phyloP scores from a whole-genome alignment of 2,113 vertebrate genomes.

The Dendrocopos noguchii region DNA sequence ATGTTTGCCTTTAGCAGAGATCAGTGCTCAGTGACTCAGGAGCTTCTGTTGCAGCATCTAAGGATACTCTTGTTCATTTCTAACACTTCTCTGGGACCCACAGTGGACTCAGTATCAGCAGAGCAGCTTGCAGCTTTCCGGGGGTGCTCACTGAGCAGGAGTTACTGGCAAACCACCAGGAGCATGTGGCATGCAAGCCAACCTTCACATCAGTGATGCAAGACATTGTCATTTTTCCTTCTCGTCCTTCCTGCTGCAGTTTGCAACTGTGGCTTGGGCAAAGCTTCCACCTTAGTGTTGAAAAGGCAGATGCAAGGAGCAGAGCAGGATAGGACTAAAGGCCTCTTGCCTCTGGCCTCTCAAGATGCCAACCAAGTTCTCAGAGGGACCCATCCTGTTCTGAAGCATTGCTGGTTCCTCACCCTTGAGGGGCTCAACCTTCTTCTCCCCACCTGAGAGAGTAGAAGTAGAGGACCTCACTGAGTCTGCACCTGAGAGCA shows the following conservation, averaged over 20 bases:
- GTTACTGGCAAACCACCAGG: rapidly evolving
- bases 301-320: background rate
- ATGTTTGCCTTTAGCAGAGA: background rate
- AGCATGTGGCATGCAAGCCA: rapidly evolving
- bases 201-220: background rate
- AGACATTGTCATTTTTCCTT: background rate
- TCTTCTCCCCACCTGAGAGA: background rate
- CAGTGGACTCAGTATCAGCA: rapidly evolving
- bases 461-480: background rate
- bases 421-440: background rate
- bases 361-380: background rate
- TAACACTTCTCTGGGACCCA: background rate
- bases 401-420: background rate
- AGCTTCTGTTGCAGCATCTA: background rate
- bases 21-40: background rate
- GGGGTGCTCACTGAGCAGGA: background rate
- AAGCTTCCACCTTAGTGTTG: background rate
- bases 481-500: background rate
- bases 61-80: background rate
- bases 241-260: background rate
- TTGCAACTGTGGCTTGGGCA: rapidly evolving
- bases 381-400: background rate
- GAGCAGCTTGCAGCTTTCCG: background rate
- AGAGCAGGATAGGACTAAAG: background rate
- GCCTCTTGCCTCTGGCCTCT: background rate